Evolutionary conservation across 2,797 vertebrate species (phyloP).

Genomic region (Coregonus sp.): DNA sequence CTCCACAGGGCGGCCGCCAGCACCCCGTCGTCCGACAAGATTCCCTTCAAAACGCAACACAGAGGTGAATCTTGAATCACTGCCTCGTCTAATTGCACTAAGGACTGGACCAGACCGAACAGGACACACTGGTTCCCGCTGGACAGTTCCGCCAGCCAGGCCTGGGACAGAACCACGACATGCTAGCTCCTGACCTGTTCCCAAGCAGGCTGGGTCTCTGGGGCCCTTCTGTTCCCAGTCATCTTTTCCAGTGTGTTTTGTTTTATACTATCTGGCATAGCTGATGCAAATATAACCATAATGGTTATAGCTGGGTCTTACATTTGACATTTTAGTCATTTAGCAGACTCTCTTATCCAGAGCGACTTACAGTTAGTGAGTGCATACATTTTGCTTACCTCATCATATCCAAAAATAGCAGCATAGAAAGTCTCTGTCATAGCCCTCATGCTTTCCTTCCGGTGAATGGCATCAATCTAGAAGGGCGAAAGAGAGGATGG

Average conservation of each 20-base stretch:
- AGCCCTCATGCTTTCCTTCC: constrained; percentile 84
- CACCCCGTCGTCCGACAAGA: constrained; percentile 88
- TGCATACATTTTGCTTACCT: constrained; percentile 73
- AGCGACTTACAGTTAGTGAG: too few species aligned
- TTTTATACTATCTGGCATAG: neutral
- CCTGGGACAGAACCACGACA: neutral
- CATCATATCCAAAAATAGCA: constrained; percentile 95
- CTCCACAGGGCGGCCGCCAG: constrained; percentile 96
- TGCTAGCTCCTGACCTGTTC: neutral
- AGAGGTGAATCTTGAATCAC: neutral
- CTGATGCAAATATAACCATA: neutral
- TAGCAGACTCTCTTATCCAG: too few species aligned
- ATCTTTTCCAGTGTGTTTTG: neutral
- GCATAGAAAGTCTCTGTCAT: constrained; percentile 96
- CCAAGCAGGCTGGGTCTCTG: neutral
- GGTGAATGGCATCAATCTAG: constrained; percentile 84
- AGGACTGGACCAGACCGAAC: neutral
- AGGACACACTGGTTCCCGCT: neutral
- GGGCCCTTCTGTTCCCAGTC: neutral
- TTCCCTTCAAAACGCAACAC: constrained; percentile 74
- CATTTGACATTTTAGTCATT: too few species aligned
- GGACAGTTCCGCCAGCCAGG: neutral
- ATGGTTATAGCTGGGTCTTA: neutral
- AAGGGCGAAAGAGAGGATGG: constrained; percentile 13
- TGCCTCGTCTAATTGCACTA: neutral